Conservation (phyloP, 1,140 invertebrate species). For the Cylas formicarius region DNA sequence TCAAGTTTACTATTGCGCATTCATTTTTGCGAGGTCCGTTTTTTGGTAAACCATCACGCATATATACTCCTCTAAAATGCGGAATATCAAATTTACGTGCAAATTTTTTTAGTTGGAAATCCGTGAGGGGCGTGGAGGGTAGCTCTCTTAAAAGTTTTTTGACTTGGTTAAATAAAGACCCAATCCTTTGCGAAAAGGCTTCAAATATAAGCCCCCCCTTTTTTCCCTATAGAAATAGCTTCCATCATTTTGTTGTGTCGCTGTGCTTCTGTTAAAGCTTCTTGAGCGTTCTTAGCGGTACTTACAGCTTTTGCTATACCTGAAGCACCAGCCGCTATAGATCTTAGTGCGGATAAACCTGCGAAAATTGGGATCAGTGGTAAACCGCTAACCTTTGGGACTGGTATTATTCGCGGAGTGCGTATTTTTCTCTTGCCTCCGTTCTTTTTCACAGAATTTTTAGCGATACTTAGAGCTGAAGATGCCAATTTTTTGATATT, state of each 20-base stretch:
- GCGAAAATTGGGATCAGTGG: constrained; percentile 39
- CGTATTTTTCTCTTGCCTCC: constrained; percentile 14
- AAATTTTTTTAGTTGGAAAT: constrained; percentile 29
- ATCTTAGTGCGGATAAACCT: constrained; percentile 35
- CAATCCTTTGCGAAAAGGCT: constrained; percentile 16
- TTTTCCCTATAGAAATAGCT: constrained; percentile 29
- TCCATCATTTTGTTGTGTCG: constrained; percentile 38
- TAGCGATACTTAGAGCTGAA: too few species aligned
- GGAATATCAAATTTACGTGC: constrained; percentile 24
- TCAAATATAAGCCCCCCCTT: constrained; percentile 33
- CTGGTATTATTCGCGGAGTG: constrained; percentile 34
- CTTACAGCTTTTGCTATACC: constrained; percentile 35
- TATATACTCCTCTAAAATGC: constrained; percentile 38
- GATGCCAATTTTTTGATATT: too few species aligned
- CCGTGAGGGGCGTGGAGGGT: constrained; percentile 25
- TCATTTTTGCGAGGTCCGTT: constrained; percentile 24
- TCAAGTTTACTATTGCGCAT: constrained; percentile 38
- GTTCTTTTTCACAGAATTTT: too few species aligned
- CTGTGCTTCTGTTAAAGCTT: constrained; percentile 31
- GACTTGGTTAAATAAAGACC: not conserved
- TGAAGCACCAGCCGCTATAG: constrained; percentile 32
- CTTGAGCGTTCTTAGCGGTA: constrained; percentile 26
- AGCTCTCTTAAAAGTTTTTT: constrained; percentile 29
- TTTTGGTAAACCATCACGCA: constrained; percentile 34
- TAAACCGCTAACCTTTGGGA: constrained; percentile 38